phyloP scores from a whole-genome alignment of 2,888 invertebrate species.

The Metopia argyrocephala region DNA sequence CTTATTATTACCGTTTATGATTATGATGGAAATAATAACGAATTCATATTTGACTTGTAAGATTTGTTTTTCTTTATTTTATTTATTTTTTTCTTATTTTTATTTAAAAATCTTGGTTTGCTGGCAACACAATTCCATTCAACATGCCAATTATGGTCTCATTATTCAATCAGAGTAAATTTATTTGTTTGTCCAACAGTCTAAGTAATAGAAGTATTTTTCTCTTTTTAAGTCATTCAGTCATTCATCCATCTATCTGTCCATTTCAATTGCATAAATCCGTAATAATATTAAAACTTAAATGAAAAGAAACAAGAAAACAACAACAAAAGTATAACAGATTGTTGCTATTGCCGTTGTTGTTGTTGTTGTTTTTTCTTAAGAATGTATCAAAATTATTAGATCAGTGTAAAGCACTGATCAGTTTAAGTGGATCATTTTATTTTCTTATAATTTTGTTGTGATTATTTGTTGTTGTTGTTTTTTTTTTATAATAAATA shows the following conservation, averaged over 20 bases:
- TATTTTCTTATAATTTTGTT: slow-evolving; percentile 11
- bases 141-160: slow-evolving; percentile 79
- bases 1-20: slow-evolving; percentile 34
- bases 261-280: background rate
- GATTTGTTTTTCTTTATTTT: slow-evolving; percentile 50
- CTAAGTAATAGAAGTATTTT: slow-evolving; percentile 58
- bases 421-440: slow-evolving; percentile 50
- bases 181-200: slow-evolving; percentile 78
- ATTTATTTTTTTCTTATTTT: slow-evolving; percentile 66
- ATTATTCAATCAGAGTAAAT: slow-evolving; percentile 79
- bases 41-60: slow-evolving; percentile 52
- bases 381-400: slow-evolving; percentile 58
- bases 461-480: slow-evolving; percentile 3
- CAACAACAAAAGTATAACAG: background rate
- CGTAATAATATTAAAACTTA: background rate
- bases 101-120: slow-evolving; percentile 73
- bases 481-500: background rate
- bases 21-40: background rate
- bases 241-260: slow-evolving; percentile 32
- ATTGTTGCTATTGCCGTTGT: no score
- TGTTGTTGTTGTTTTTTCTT: no score
- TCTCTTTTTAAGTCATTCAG: slow-evolving; percentile 24
- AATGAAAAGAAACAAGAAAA: background rate
- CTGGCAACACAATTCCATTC: slow-evolving; percentile 79
- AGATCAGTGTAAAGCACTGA: slow-evolving; percentile 54